Evolutionary conservation across 2,888 invertebrate species (phyloP).

Genomic region (Galeruca laticollis): DNA sequence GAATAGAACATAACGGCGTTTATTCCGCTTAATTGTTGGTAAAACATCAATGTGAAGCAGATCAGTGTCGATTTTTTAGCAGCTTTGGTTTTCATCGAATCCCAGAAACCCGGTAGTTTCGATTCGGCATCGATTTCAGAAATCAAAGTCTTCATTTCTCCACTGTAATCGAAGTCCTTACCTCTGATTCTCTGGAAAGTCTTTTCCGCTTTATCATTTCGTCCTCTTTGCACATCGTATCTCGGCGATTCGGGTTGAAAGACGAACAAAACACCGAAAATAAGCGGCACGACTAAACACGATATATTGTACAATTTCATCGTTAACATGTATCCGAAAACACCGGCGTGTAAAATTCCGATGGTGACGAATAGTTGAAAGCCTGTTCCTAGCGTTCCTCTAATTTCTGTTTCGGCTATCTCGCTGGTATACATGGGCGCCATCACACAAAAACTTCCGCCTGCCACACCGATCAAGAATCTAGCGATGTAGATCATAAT

Average conservation of each 20-base stretch:
- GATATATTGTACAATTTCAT: conserved; percentile 73
- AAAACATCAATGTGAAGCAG: conserved; percentile 84
- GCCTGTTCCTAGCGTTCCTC: conserved; percentile 86
- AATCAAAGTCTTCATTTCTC: conserved; percentile 68
- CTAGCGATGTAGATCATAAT: conserved; percentile 75
- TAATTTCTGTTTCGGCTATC: conserved; percentile 84
- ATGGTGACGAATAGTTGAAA: conserved; percentile 87
- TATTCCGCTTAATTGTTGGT: conserved; percentile 88
- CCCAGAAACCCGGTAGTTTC: conserved; percentile 70
- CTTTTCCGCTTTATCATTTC: conserved; percentile 75
- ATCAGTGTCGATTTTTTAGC: conserved; percentile 78
- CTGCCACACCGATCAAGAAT: conserved; percentile 78
- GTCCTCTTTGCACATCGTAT: conserved; percentile 75
- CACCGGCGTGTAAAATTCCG: conserved; percentile 86
- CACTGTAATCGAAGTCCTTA: conserved; percentile 73
- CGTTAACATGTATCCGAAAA: conserved; percentile 73
- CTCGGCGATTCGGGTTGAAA: conserved; percentile 91
- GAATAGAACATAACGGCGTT: conserved; percentile 88
- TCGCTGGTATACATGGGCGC: conserved; percentile 89
- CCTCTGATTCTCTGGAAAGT: conserved; percentile 82
- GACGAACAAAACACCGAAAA: conserved; percentile 79
- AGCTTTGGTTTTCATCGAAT: conserved; percentile 73
- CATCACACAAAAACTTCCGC: conserved; percentile 85
- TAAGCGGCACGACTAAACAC: conserved; percentile 75
- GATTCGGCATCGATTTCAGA: conserved; percentile 69